Percentiles rank a stretch among this genome's conserved stretches.
Evolutionary conservation across 2,888 invertebrate genomes (phyloP).

Genomic region (Ramazzottius varieornatus): DNA sequence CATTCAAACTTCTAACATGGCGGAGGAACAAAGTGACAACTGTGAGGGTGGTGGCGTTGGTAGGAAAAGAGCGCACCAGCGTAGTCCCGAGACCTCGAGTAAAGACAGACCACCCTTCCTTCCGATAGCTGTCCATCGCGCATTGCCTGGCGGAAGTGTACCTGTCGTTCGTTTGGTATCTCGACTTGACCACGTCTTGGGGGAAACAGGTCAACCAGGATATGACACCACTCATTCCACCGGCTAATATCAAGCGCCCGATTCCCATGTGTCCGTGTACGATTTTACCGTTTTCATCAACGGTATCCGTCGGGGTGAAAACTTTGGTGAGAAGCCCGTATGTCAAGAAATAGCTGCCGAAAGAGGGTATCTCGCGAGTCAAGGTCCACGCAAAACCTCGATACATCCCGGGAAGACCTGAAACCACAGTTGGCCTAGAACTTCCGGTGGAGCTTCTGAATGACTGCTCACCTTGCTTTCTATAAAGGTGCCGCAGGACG

Average conservation of each 20-base stretch:
- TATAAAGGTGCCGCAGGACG: slow-evolving; percentile 30
- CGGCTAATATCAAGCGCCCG: background rate
- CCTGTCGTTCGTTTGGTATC: slow-evolving; percentile 16
- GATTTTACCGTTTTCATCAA: slow-evolving; percentile 14
- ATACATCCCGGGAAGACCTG: slow-evolving; percentile 10
- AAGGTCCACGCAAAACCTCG: slow-evolving; percentile 10
- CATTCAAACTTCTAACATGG: no score
- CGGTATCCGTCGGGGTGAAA: slow-evolving; percentile 13
- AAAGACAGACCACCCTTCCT: slow-evolving; percentile 17
- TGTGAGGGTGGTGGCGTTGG: slow-evolving; percentile 19
- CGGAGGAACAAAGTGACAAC: background rate
- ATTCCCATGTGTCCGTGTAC: background rate
- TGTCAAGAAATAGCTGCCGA: slow-evolving; percentile 21
- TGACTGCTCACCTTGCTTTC: no score
- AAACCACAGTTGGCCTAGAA: no score
- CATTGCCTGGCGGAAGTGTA: slow-evolving; percentile 12
- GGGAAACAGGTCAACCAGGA: slow-evolving; percentile 23
- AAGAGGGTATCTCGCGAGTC: slow-evolving; percentile 17
- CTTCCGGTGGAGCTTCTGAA: no score
- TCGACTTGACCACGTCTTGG: slow-evolving; percentile 21
- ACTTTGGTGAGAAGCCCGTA: slow-evolving; percentile 17
- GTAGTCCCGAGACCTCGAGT: slow-evolving; percentile 12
- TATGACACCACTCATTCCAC: slow-evolving; percentile 17
- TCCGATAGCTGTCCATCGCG: slow-evolving; percentile 13
- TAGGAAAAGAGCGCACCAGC: slow-evolving; percentile 19